Conservation (phyloP, 2,888 invertebrate genomes). For the Drosophila affinis region DNA sequence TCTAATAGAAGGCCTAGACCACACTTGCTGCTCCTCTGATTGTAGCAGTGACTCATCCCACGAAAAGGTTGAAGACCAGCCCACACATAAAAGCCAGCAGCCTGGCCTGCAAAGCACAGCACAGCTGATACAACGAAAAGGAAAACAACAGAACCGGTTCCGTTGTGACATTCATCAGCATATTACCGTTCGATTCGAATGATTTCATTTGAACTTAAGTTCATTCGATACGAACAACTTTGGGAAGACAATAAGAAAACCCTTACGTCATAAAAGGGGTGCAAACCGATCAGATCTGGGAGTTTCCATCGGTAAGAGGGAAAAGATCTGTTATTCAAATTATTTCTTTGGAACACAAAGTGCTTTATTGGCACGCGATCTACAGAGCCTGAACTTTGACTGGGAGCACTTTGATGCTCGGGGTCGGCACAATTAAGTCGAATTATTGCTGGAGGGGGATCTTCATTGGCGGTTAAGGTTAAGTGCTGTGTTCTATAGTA, state of each 20-base stretch:
- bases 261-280: neutral
- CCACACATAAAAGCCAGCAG: slow-evolving; percentile 45
- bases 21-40: slow-evolving; percentile 9
- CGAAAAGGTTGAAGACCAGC: slow-evolving; percentile 24
- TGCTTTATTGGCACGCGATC: slow-evolving; percentile 52
- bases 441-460: slow-evolving; percentile 51
- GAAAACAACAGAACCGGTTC: slow-evolving; percentile 53
- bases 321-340: no score
- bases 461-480: slow-evolving; percentile 59
- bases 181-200: slow-evolving; percentile 38
- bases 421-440: slow-evolving; percentile 51
- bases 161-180: slow-evolving; percentile 45
- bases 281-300: no score
- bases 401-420: slow-evolving; percentile 30
- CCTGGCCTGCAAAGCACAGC: neutral
- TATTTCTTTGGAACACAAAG: slow-evolving; percentile 16
- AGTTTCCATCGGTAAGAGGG: neutral
- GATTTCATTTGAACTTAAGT: slow-evolving; percentile 15
- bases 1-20: slow-evolving; percentile 32
- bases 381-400: slow-evolving; percentile 49
- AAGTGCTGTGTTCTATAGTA: slow-evolving; percentile 44
- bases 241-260: neutral
- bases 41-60: slow-evolving; percentile 53
- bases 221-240: neutral
- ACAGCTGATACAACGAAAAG: slow-evolving; percentile 1